Percentiles rank a stretch among this genome's conserved stretches.
Conservation (phyloP, 2,888 invertebrate genomes). For the Pollenia angustigena region DNA sequence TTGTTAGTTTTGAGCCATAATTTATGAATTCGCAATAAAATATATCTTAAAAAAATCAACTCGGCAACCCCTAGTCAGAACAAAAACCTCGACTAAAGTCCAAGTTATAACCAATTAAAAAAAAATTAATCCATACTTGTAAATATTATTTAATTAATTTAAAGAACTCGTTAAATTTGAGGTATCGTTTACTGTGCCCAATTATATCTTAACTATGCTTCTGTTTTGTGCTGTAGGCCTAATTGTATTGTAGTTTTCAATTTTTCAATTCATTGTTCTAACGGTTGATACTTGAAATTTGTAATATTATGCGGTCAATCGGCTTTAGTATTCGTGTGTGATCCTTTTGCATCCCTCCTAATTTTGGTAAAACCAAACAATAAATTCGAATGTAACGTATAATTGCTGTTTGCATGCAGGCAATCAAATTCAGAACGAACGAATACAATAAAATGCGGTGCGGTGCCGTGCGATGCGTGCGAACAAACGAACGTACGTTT, state of each 20-base stretch:
- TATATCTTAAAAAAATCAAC: too few species aligned
- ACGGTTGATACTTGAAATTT: conserved; percentile 37
- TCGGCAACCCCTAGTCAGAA: too few species aligned
- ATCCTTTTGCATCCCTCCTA: conserved; percentile 37
- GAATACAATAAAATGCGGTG: background rate
- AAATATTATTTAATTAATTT: too few species aligned
- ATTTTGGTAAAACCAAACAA: conserved; percentile 34
- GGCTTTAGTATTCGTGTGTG: background rate
- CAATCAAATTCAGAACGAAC: conserved; percentile 46
- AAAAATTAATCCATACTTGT: too few species aligned
- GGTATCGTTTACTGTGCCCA: too few species aligned
- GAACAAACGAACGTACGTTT: background rate
- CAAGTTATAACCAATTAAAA: too few species aligned
- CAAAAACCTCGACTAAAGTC: too few species aligned
- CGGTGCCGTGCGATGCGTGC: background rate
- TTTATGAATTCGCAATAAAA: too few species aligned
- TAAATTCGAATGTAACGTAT: conserved; percentile 45
- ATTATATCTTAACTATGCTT: too few species aligned
- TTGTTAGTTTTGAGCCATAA: too few species aligned
- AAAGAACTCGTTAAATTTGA: too few species aligned
- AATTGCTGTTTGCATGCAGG: conserved; percentile 39
- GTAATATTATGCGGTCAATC: conserved; percentile 48
- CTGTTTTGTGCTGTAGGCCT: background rate
- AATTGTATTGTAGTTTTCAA: background rate
- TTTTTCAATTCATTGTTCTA: conserved; percentile 2